Percentiles rank a stretch among this genome's conserved stretches.
Conservation (phyloP, 2,888 invertebrate genomes). For the Hydrotaea diabolus region DNA sequence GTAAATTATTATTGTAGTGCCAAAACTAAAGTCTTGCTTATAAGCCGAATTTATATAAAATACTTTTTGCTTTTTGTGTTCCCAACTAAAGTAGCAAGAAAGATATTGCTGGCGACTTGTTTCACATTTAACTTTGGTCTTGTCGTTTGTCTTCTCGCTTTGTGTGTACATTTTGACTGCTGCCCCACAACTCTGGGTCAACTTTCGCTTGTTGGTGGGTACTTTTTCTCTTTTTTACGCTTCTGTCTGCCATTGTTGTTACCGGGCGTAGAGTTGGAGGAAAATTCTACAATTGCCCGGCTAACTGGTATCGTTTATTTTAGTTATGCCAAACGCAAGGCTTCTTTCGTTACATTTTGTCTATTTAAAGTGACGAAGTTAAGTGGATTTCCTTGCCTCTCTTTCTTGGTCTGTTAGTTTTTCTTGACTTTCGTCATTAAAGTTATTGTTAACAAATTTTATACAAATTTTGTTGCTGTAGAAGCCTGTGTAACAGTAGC, state of each 20-base stretch:
- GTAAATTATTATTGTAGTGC: constrained; percentile 53
- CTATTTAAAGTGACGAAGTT: neutral
- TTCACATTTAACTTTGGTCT: constrained; percentile 15
- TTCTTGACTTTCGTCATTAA: constrained; percentile 19
- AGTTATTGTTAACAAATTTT: constrained; percentile 19
- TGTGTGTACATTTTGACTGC: constrained; percentile 52
- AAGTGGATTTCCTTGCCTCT: neutral
- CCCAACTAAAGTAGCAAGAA: too few species aligned
- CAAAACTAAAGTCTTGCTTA: neutral
- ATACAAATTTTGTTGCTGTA: constrained; percentile 26
- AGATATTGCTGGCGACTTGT: constrained; percentile 15
- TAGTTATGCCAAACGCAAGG: constrained; percentile 5
- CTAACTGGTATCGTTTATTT: too few species aligned
- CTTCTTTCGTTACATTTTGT: constrained; percentile 12
- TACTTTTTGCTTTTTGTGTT: neutral
- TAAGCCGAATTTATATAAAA: neutral
- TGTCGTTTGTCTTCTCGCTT: neutral
- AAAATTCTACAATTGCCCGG: constrained; percentile 42
- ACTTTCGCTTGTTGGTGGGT: constrained; percentile 77
- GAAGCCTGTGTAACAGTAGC: constrained; percentile 16
- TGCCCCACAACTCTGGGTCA: constrained; percentile 75
- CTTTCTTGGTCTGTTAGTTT: neutral
- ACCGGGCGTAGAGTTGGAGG: neutral
- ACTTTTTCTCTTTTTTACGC: constrained; percentile 49
- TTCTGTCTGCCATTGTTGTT: neutral